Conservation (phyloP, 2,888 invertebrate species). For the Strigamia transsilvanica region DNA sequence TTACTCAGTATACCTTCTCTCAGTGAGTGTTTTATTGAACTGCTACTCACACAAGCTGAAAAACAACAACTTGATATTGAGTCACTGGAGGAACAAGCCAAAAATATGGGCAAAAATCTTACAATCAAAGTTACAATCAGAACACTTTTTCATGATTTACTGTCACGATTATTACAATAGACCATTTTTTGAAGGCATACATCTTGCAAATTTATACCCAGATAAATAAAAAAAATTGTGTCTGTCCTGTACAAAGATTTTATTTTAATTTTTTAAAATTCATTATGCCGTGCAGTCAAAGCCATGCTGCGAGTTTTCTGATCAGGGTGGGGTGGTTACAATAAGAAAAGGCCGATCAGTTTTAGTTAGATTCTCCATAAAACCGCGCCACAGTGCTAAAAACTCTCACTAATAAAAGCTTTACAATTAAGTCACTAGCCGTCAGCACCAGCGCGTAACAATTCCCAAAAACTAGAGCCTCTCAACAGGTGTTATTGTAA, state of each 20-base stretch:
- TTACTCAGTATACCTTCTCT: not conserved
- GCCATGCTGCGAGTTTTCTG: too few relatives aligned
- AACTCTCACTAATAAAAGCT: not conserved
- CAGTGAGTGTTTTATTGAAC: not conserved
- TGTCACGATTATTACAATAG: not conserved
- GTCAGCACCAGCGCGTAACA: not conserved
- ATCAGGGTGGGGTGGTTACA: too few relatives aligned
- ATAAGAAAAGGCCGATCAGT: too few relatives aligned
- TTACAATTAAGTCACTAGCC: not conserved
- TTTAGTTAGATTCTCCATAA: too few relatives aligned
- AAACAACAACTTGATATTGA: not conserved
- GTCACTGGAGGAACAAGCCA: not conserved
- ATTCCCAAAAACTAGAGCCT: not conserved
- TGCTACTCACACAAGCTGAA: not conserved
- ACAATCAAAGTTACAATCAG: not conserved
- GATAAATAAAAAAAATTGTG: too few relatives aligned
- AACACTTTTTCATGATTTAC: slow-evolving; percentile 17
- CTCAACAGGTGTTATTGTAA: not conserved
- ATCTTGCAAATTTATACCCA: too few relatives aligned
- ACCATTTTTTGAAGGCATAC: not conserved
- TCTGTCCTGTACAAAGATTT: too few relatives aligned
- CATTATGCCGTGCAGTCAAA: too few relatives aligned
- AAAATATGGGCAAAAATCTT: not conserved
- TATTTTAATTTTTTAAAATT: too few relatives aligned
- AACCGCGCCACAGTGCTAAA: too few relatives aligned